Conservation (phyloP, 2,888 invertebrate species). For the Drosophila yooni region DNA sequence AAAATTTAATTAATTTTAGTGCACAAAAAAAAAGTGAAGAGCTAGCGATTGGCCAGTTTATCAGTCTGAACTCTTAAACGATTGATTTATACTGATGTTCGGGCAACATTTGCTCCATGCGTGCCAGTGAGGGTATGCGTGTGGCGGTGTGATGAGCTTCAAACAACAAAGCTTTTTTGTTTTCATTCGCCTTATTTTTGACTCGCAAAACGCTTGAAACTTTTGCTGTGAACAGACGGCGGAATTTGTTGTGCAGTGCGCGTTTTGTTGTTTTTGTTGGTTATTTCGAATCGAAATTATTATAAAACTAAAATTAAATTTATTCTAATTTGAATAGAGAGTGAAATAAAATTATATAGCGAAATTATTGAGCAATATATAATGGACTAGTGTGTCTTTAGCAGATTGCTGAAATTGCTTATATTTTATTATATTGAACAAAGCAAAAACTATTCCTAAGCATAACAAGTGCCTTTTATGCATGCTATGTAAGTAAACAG, state of each 20-base stretch:
- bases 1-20: constrained; percentile 3
- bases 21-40: not conserved
- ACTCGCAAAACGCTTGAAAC: constrained; percentile 40
- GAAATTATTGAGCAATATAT: not conserved
- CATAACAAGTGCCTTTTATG: constrained; percentile 26
- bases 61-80: not conserved
- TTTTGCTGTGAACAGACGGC: constrained; percentile 38
- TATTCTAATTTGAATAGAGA: not conserved
- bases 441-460: constrained; percentile 3
- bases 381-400: not conserved
- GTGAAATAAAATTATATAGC: not conserved
- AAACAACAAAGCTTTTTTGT: constrained; percentile 34
- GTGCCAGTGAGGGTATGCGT: constrained; percentile 21
- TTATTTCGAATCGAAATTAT: constrained; percentile 24
- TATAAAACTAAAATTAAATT: constrained; percentile 4
- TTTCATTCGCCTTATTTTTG: constrained; percentile 27
- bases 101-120: not conserved
- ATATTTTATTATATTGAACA: not conserved
- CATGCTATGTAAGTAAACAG: constrained; percentile 23
- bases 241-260: constrained; percentile 12
- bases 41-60: not conserved
- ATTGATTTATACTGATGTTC: not conserved
- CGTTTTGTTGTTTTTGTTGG: constrained; percentile 9
- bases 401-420: not conserved
- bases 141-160: constrained; percentile 4